Evolutionary conservation across 92 coral and sea anemone genomes (phyloP).

Genomic region (Porites lobata): DNA sequence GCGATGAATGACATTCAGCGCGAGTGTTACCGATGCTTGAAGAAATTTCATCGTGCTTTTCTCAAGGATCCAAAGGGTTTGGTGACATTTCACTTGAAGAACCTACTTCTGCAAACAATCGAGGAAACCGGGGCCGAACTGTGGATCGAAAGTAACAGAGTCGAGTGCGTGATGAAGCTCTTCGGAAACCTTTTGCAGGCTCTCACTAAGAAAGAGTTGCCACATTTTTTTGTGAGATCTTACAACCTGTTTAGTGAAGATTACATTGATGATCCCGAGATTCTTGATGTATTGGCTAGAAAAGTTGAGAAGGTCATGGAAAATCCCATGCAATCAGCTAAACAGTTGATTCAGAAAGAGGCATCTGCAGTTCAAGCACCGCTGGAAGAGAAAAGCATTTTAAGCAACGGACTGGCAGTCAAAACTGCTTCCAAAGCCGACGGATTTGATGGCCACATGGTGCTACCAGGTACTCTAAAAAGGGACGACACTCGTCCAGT

Average conservation of each 20-base stretch:
- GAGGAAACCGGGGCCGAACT: constrained; percentile 59
- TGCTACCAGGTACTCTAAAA: not conserved
- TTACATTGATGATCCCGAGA: constrained; percentile 52
- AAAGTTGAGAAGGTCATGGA: constrained; percentile 60
- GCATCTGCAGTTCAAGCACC: not conserved
- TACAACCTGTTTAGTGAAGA: constrained; percentile 69
- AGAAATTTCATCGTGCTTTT: constrained; percentile 57
- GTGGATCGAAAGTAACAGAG: constrained; percentile 73
- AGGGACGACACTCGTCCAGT: not conserved
- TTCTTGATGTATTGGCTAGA: constrained; percentile 47
- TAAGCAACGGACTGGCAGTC: not conserved
- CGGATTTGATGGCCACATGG: not conserved
- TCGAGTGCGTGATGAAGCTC: constrained; percentile 72
- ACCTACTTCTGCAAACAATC: constrained; percentile 64
- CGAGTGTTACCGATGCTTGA: constrained; percentile 83
- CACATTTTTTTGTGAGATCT: constrained; percentile 72
- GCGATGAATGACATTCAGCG: constrained; percentile 72
- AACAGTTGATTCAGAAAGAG: not conserved
- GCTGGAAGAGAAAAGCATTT: not conserved
- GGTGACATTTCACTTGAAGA: constrained; percentile 75
- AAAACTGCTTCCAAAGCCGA: not conserved
- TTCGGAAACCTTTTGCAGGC: constrained; percentile 63
- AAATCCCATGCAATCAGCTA: constrained; percentile 60
- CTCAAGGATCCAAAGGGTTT: constrained; percentile 58
- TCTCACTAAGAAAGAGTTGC: constrained; percentile 57